phyloP scores from a whole-genome alignment of 2,113 vertebrate species.

The Myrmophylax atrothorax region DNA sequence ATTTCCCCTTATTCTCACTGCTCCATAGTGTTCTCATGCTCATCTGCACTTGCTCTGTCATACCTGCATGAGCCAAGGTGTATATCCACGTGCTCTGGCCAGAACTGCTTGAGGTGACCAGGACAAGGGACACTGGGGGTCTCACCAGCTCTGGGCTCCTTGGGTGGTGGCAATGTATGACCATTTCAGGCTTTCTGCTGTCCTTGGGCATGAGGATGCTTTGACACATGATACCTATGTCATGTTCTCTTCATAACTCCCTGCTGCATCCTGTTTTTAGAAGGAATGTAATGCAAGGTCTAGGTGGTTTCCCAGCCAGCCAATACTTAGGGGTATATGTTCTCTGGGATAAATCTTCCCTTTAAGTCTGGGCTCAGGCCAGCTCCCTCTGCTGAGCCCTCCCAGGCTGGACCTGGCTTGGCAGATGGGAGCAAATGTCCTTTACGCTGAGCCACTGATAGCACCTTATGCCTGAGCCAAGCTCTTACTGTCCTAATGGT shows the following conservation, averaged over 20 bases:
- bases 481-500: not conserved
- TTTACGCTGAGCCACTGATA: not conserved
- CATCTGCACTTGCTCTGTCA: not conserved
- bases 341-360: not conserved
- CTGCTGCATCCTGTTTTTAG: not conserved
- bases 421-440: not conserved
- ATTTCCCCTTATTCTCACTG: not conserved
- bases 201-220: not conserved
- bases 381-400: not conserved
- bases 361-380: not conserved
- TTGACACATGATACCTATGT: not conserved
- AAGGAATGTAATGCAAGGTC: not conserved
- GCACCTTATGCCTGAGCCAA: not conserved
- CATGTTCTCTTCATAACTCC: not conserved
- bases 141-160: not conserved
- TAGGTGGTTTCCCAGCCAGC: not conserved
- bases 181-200: not conserved
- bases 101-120: no score
- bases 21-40: rapidly evolving
- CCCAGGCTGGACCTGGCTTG: not conserved
- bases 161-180: not conserved
- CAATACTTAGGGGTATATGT: not conserved
- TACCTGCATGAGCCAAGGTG: not conserved
- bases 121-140: rapidly evolving
- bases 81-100: not conserved